Evolutionary conservation across 37 sponge, comb jelly and placozoan genomes (phyloP), one percentile per base, ranked within the genome.

Genomic region (Agelas oroides): DNA sequence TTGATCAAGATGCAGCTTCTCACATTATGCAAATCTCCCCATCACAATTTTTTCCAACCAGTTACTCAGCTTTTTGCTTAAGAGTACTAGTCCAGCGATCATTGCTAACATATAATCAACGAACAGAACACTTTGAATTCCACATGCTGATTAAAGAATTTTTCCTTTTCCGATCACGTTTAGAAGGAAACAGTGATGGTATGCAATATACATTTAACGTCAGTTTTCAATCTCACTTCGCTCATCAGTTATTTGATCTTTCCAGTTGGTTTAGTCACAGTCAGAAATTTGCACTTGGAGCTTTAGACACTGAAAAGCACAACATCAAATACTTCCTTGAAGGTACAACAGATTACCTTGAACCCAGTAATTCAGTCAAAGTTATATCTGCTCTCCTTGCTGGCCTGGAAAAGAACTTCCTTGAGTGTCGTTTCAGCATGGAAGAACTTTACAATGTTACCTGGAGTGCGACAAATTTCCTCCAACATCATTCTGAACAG

Each of bases 231-330:
- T 13, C 18, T 39, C 35, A 65, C 24, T 79, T 38, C 34, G 24
- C 66, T 5, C 46, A 46, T 46, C 5, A 8, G 20, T 39, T 62
- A 5, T 15, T 18, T 5, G 21, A 36, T 35, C 24, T 21, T 25
- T 2, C 62, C 13, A 24, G 1, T 39, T 8, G 1, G 18, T 36
- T 79, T 79, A 34, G 41, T 21, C 23, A 6, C 31, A 40, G 64
- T 23, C 34, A 79, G 6, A 40, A 65, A 24, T 25, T 5, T 24
- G 25, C 41, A 12, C 32, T 79, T 13, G 52, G 21, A 28, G 31
- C 34, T 68, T 36, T 81, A 35, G 82, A 70, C 52, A 2, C 41
- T 5, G 82, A 81, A 54, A 68, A 36, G 36, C 82, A 81, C 52
- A 81, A 81, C 41, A 52, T 70, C 69, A 19, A 54, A 27, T 31